Base-by-base conservation (phyloP, 2,113 vertebrate species). In the Neolamprologus devosi region DNA sequence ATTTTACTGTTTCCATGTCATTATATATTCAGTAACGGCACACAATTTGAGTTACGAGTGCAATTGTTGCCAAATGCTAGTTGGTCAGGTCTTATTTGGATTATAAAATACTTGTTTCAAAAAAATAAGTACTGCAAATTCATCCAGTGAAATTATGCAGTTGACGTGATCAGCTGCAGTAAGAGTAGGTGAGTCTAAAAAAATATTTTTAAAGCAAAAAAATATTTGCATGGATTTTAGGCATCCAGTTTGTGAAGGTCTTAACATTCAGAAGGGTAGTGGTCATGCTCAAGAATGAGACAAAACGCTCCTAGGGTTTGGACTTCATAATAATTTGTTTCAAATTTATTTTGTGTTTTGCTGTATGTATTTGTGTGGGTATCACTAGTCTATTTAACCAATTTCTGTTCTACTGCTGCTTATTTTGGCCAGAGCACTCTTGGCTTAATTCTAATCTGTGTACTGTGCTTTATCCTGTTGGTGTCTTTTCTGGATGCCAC, bases 381-480 rank as follows among this genome's bases (percentile, higher is more conserved):
- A 70, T 70, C 35, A 70, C 35, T 68, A 14, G 37, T 70, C n/a
- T 70, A 6, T 42, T 70, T 42, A 40, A 70, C 37, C 13, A 42
- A 23, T 73, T 70, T 40, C 35, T 23, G 13, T 26, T 73, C 21
- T 73, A 26, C 40, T 47, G 40, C 21, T 73, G 40, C 68, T 73
- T 73, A 47, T 45, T 47, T 47, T 73, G 40, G 68, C 3, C 21
- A 28, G 21, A 26, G 14, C 14, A 47, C 40, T 26, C 9, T 28
- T 28, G 8, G 40, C 21, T 42, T 26, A 45, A 73, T 73, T 73
- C 23, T 17, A 47, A 28, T 28, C 13, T 45, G 21, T 26, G n/a
- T 4, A 45, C 40, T 26, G 13, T 45, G 40, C 13, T 45, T 4
- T 40, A 40, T 40, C 35, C n/a, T 70, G 0, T 23, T 9, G 0